Evolutionary conservation across 1,140 invertebrate species (phyloP).

Genomic region (Elysia chlorotica): DNA sequence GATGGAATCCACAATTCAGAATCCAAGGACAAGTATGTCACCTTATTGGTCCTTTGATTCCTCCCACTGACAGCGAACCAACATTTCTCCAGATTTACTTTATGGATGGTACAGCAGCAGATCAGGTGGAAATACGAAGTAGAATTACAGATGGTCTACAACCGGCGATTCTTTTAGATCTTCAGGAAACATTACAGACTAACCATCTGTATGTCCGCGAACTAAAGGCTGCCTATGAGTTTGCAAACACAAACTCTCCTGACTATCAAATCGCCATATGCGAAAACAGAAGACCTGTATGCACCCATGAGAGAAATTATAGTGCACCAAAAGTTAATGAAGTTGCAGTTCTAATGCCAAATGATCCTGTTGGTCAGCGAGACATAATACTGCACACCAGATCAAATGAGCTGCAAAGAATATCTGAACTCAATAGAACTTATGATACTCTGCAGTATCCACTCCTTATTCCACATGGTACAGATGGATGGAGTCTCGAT

Average conservation of each 20-base stretch:
- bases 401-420: background rate
- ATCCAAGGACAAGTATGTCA: background rate
- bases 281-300: background rate
- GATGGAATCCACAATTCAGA: background rate
- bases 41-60: background rate
- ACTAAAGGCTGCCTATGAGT: background rate
- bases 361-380: background rate
- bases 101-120: background rate
- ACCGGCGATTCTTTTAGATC: background rate
- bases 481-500: background rate
- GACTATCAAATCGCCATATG: background rate
- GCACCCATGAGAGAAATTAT: background rate
- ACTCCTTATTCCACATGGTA: background rate
- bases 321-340: background rate
- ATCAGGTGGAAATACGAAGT: background rate
- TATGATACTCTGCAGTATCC: constrained; percentile 8
- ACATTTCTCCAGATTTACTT: background rate
- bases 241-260: background rate
- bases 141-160: background rate
- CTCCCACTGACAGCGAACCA: background rate
- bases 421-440: background rate
- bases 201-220: background rate
- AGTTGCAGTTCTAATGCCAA: background rate
- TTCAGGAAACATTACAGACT: background rate
- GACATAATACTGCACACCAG: background rate